Evolutionary conservation across 2,888 invertebrate genomes (phyloP).

Genomic region (Ethmia dodecea): DNA sequence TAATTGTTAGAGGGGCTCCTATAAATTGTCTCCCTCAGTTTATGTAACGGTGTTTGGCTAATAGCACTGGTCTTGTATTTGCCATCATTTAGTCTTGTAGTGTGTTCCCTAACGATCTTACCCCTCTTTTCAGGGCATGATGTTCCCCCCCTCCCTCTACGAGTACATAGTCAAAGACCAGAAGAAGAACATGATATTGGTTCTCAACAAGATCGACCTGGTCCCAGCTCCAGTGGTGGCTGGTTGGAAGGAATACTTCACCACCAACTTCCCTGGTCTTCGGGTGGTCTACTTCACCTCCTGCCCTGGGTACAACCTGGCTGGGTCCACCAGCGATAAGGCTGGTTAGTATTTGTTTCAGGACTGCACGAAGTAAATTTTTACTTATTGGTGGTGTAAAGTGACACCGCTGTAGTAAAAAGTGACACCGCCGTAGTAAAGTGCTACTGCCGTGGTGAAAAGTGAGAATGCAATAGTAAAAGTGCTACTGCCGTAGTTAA

Average conservation of each 20-base stretch:
- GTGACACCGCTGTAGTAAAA: too few species aligned
- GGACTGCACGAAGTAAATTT: too few species aligned
- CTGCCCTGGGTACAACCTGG: conserved; percentile 84
- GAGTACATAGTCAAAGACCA: conserved; percentile 84
- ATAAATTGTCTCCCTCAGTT: too few species aligned
- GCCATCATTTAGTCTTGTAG: neutral
- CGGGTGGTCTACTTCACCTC: conserved; percentile 91
- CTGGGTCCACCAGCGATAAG: conserved; percentile 74
- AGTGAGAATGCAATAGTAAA: too few species aligned
- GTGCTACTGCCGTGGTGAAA: too few species aligned
- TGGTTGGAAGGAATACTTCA: conserved; percentile 92
- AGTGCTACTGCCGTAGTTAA: too few species aligned
- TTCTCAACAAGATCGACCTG: conserved; percentile 95
- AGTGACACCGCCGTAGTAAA: too few species aligned
- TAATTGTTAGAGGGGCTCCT: too few species aligned
- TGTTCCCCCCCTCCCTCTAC: conserved; percentile 95
- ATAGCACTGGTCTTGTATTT: too few species aligned
- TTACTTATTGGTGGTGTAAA: too few species aligned
- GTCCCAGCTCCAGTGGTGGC: conserved; percentile 88
- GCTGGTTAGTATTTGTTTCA: conserved; percentile 70
- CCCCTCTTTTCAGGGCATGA: conserved; percentile 80
- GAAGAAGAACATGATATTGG: conserved; percentile 90
- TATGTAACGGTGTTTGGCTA: too few species aligned
- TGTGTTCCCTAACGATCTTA: neutral
- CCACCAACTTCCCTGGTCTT: conserved; percentile 60